Evolutionary conservation across 2,888 invertebrate species (phyloP), one percentile per base, ranked within the genome.

Genomic region (Encarsia formosa): DNA sequence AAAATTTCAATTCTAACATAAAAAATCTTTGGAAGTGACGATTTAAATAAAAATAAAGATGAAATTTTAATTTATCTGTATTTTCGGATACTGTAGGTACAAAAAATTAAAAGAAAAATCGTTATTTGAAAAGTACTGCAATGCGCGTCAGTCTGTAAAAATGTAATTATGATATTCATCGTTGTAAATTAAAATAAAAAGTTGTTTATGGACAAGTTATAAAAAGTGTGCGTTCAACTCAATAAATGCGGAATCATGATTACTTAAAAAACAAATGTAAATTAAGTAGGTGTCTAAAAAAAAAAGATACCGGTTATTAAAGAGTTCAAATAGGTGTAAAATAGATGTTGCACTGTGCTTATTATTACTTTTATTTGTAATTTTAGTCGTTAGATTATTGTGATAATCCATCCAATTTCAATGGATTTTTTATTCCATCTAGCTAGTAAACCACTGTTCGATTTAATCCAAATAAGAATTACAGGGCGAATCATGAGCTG

Each of bases 401-500:
- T 49, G 43, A 52, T 44, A 54, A 48, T 52, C 50, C 49, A 57
- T 57, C 47, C 49, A 49, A 49, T 52, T 44, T 6, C 37, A 49
- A 57, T 54, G 49, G 45, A 46, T 52, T 52, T 55, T 57, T 44
- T 52, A 50, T 52, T 47, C 38, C 47, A 49, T 15, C 29, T 52
- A 52, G 50, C 45, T 54, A 52, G 50, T 55, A 52, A 55, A 52
- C 54, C 50, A 42, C 49, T 52, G 57, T 55, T 57, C 57, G 57
- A 57, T 57, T 52, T 48, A 40, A 52, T 52, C 45, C 52, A 37
- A 18, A 44, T 54, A 54, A 56, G 52, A 49, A 46, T 48, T 37
- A 46, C 32, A 45, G 32, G 38, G 43, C 18, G 24, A 45, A 35
- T n/a, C n/a, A n/a, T 15, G 40, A 49, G 46, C 39, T 29, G 22